phyloP scores from a whole-genome alignment of 2,888 invertebrate genomes.

The Amphimallon solstitiale region DNA sequence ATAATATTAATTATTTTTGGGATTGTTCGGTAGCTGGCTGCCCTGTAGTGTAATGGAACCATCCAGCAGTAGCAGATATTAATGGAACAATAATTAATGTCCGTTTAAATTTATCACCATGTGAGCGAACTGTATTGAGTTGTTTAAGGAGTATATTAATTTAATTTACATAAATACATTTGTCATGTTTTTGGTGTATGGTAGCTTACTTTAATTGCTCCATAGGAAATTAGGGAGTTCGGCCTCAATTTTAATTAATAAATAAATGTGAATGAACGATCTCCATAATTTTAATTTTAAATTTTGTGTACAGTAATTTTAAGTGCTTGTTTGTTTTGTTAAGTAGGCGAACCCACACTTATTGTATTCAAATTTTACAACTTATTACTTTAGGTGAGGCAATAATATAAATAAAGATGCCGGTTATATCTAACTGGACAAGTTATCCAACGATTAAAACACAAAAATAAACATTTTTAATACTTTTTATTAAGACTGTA shows the following conservation, averaged over 20 bases:
- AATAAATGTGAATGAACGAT: neutral
- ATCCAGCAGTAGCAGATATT: constrained; percentile 12
- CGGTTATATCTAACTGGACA: no score
- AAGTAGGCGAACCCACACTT: no score
- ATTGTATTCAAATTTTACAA: no score
- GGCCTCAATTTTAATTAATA: neutral
- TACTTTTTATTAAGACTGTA: no score
- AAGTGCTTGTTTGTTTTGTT: no score
- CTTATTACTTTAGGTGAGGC: no score
- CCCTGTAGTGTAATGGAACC: neutral
- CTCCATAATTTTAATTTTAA: neutral
- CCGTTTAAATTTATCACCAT: constrained; percentile 14
- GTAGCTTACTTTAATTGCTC: neutral
- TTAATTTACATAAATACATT: constrained; percentile 19
- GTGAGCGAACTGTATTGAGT: constrained; percentile 4
- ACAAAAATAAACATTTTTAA: no score
- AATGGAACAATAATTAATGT: constrained; percentile 12
- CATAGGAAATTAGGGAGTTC: neutral
- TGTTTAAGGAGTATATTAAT: constrained; percentile 14
- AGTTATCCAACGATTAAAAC: no score
- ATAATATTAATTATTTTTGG: constrained; percentile 12
- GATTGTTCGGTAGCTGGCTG: constrained; percentile 15
- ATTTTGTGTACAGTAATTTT: no score
- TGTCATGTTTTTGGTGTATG: constrained; percentile 3
- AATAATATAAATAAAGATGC: no score